Evolutionary conservation across 2,113 vertebrate genomes (phyloP).

Genomic region (Labeo catla): DNA sequence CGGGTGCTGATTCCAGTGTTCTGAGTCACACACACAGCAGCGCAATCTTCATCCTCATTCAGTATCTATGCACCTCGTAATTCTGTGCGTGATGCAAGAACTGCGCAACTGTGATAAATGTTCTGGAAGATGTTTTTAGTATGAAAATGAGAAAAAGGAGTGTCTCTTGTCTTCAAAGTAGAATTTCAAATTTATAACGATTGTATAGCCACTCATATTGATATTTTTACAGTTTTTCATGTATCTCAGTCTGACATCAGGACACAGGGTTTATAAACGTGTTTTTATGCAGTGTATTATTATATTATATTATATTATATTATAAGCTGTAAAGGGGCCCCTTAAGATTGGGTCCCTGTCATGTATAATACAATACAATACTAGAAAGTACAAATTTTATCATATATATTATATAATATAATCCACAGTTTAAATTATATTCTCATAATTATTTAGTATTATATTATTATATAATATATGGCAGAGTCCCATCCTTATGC

Average conservation of each 20-base stretch:
- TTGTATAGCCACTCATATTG: neutral
- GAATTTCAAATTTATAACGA: neutral
- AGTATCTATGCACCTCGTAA: neutral
- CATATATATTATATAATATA: neutral
- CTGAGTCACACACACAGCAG: neutral
- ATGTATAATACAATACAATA: neutral
- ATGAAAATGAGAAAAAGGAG: neutral
- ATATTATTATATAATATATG: too few species aligned
- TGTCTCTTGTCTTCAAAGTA: neutral
- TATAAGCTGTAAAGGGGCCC: too few species aligned
- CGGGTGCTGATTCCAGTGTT: neutral
- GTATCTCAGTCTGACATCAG: neutral
- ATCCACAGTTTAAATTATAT: too few species aligned
- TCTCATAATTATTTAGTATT: too few species aligned
- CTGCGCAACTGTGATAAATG: conserved; percentile 1
- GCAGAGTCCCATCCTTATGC: too few species aligned
- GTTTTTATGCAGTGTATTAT: neutral
- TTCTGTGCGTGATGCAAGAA: conserved; percentile 22
- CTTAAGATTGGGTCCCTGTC: too few species aligned
- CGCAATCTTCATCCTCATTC: neutral
- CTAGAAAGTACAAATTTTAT: neutral
- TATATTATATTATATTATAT: neutral
- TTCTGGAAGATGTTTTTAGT: neutral
- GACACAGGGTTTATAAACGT: neutral
- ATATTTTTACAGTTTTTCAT: neutral